Percentiles rank a stretch among this genome's conserved stretches.
These are phyloP conservation scores for Seira sanloemensis DNA, from an alignment of 2,888 invertebrate genomes.

Conservation along the genomic window DNA sequence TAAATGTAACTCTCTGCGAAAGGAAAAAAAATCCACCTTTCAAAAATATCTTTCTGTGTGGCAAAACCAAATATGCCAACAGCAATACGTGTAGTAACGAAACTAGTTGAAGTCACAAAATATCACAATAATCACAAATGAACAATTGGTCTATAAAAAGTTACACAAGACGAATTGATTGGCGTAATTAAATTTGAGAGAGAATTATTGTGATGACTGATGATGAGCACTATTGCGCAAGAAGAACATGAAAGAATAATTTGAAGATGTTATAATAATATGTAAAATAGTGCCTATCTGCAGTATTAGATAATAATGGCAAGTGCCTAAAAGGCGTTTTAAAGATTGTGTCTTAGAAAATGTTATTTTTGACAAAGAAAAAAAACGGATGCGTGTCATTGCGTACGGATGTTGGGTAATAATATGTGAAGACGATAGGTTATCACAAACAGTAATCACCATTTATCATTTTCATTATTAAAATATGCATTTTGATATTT, in stretches of 20 bases:
- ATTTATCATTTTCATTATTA: too few species aligned
- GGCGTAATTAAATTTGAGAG: slow-evolving; percentile 19
- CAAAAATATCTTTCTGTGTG: neutral
- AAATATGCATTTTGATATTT: too few species aligned
- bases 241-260: neutral
- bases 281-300: too few species aligned
- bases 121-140: slow-evolving; percentile 11
- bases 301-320: too few species aligned
- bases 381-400: slow-evolving; percentile 13
- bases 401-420: slow-evolving; percentile 1
- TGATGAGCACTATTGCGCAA: slow-evolving; percentile 4
- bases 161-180: slow-evolving; percentile 12
- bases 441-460: too few species aligned
- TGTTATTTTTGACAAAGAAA: neutral
- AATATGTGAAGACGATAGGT: neutral
- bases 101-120: neutral
- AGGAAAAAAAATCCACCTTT: slow-evolving; percentile 11
- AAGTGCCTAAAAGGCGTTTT: too few species aligned
- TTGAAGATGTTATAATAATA: neutral
- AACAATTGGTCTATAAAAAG: slow-evolving; percentile 17
- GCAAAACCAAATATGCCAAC: neutral
- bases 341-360: too few species aligned
- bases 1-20: neutral
- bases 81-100: neutral
- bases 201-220: slow-evolving; percentile 2